Evolutionary conservation across 2,888 invertebrate genomes (phyloP).

Genomic region (Panzeria rudis): DNA sequence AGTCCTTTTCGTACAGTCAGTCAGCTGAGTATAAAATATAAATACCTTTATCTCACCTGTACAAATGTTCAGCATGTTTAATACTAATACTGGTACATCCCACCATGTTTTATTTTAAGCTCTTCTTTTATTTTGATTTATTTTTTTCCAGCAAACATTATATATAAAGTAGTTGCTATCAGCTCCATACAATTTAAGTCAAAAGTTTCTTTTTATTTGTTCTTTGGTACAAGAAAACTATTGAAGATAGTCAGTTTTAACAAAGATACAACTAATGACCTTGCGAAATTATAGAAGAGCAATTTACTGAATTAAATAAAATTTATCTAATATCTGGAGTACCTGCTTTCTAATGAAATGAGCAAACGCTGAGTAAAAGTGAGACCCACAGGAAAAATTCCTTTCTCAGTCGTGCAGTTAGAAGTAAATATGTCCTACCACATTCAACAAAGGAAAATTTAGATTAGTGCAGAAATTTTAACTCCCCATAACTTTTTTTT

Average conservation of each 20-base stretch:
- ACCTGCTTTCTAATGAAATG: too few relatives aligned
- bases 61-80: conserved; percentile 3
- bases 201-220: conserved; percentile 25
- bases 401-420: too few relatives aligned
- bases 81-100: not conserved
- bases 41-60: conserved; percentile 50
- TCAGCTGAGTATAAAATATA: conserved; percentile 16
- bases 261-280: not conserved
- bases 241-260: conserved; percentile 3
- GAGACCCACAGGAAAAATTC: too few relatives aligned
- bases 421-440: too few relatives aligned
- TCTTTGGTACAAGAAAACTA: not conserved
- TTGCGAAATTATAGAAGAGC: not conserved
- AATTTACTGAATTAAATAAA: not conserved
- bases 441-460: too few relatives aligned
- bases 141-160: conserved; percentile 2
- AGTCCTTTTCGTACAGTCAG: not conserved
- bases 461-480: too few relatives aligned
- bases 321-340: not conserved
- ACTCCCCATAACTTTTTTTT: not conserved
- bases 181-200: conserved; percentile 6
- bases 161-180: conserved; percentile 22
- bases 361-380: too few relatives aligned
- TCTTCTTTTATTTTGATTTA: not conserved
- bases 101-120: conserved; percentile 42